Conservation (phyloP, 2,113 vertebrate species). For the Peromyscus leucopus region DNA sequence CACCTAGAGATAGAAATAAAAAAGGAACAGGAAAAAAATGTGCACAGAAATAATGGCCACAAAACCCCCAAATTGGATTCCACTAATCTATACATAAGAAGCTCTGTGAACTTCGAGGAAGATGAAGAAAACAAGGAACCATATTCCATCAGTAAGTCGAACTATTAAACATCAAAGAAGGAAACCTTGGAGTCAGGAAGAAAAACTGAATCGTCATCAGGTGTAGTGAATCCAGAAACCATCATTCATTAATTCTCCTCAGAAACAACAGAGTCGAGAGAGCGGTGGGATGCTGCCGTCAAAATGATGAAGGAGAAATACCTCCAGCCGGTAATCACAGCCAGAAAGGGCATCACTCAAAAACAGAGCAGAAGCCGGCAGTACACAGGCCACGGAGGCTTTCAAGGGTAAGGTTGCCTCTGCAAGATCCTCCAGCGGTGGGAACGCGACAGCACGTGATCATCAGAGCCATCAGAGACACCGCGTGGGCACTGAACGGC, state of each 20-base stretch:
- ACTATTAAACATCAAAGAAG: background rate
- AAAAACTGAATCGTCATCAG: background rate
- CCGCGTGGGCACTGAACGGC: too few relatives aligned
- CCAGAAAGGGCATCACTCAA: background rate
- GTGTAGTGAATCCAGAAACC: background rate
- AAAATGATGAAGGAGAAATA: background rate
- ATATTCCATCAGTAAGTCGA: background rate
- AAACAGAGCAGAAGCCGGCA: background rate
- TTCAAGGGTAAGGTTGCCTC: background rate
- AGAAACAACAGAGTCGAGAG: background rate
- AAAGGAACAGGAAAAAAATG: background rate
- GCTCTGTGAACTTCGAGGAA: background rate
- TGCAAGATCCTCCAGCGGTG: background rate
- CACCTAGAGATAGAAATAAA: background rate
- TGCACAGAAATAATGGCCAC: background rate
- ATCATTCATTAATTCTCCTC: background rate
- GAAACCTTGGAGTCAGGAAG: background rate
- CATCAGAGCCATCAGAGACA: background rate
- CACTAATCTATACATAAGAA: too few relatives aligned
- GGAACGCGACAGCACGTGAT: background rate
- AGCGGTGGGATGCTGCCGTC: accelerated
- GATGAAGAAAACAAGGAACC: background rate
- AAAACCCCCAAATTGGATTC: background rate
- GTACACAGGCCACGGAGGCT: background rate
- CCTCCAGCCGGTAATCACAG: background rate